phyloP scores from a whole-genome alignment of 2,797 vertebrate genomes.

The Taeniopygia guttata region DNA sequence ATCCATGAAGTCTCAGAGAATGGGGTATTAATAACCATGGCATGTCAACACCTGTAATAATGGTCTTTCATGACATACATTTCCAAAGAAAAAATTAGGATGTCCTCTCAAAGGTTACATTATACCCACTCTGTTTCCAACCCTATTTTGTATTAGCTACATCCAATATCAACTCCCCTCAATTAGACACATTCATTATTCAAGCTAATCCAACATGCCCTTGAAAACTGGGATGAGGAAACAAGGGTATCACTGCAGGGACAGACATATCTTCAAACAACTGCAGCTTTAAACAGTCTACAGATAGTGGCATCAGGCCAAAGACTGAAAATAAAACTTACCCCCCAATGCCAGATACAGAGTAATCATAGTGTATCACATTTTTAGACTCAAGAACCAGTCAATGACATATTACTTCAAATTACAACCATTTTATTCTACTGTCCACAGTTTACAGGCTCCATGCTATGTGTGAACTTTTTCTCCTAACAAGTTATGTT shows the following conservation, averaged over 20 bases:
- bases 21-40: neutral
- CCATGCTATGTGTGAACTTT: neutral
- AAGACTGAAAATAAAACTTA: neutral
- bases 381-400: neutral
- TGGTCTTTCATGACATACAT: neutral
- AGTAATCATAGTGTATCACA: neutral
- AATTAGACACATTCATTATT: neutral
- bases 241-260: neutral
- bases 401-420: neutral
- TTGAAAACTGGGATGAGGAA: slow-evolving; percentile 8
- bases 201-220: neutral
- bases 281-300: neutral
- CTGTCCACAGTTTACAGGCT: neutral
- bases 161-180: neutral
- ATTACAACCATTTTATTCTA: neutral
- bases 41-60: neutral
- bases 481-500: neutral
- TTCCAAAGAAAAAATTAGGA: neutral
- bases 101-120: neutral
- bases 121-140: neutral
- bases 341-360: neutral
- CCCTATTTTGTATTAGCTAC: neutral
- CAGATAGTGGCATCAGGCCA: neutral
- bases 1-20: neutral
- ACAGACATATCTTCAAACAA: neutral